Evolutionary conservation across 2,113 vertebrate species (phyloP).

Genomic region (Pholis gunnellus): DNA sequence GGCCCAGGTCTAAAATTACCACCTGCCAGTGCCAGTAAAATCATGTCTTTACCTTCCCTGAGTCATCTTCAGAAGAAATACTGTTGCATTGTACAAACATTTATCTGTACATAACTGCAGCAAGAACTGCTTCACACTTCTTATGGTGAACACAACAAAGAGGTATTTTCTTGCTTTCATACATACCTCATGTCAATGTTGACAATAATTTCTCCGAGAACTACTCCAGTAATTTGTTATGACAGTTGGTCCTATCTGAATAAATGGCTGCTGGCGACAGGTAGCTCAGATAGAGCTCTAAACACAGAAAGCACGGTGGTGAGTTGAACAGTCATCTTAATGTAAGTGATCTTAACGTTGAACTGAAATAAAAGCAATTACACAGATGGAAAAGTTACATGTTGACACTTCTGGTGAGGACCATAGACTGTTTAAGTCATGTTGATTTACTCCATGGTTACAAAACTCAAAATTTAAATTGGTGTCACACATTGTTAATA

Average conservation of each 20-base stretch:
- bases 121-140: neutral
- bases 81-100: neutral
- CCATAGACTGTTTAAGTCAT: neutral
- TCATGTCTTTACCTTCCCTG: constrained; percentile 11
- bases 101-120: neutral
- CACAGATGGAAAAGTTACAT: neutral
- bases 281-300: neutral
- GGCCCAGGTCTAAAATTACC: constrained; percentile 24
- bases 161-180: constrained; percentile 2
- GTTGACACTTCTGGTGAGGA: neutral
- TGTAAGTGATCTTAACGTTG: neutral
- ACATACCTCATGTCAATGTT: neutral
- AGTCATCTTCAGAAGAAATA: constrained; percentile 15
- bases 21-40: constrained; percentile 19
- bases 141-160: neutral
- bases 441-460: neutral
- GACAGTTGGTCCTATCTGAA: constrained; percentile 23
- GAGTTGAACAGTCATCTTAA: constrained; percentile 2
- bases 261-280: constrained; percentile 21
- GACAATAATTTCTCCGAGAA: neutral
- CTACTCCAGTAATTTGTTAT: constrained; percentile 12
- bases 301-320: constrained; percentile 5
- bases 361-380: neutral
- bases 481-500: neutral
- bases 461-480: neutral